Conservation (phyloP, 1,140 invertebrate genomes). For the Ctenoplectra terminalis region DNA sequence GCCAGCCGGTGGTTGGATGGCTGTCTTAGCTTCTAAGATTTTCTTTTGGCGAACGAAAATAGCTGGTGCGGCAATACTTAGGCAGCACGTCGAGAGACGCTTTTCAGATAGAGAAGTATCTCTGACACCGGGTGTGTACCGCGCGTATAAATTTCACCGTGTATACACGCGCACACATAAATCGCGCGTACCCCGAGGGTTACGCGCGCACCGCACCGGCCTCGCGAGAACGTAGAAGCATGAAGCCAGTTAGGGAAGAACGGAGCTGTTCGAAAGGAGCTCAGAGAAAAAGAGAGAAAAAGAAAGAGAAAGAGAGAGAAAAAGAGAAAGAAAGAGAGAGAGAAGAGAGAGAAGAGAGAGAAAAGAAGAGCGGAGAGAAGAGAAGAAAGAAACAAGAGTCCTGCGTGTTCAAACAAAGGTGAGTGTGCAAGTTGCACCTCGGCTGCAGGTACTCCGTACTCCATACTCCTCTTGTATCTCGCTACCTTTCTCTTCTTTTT, state of each 20-base stretch:
- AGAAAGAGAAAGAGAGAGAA: too few relatives aligned
- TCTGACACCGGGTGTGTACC: constrained; percentile 7
- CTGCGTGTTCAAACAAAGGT: constrained; percentile 71
- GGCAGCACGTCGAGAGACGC: constrained; percentile 15
- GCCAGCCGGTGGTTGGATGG: neutral
- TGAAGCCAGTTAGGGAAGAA: neutral
- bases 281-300: too few relatives aligned
- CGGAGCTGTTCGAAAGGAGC: neutral
- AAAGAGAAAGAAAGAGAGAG: neutral
- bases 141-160: constrained; percentile 60
- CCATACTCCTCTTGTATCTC: constrained; percentile 57
- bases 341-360: neutral
- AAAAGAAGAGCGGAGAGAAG: neutral
- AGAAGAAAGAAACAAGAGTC: constrained; percentile 43
- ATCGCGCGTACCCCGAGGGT: constrained; percentile 59
- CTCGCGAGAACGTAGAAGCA: constrained; percentile 11
- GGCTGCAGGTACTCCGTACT: constrained; percentile 55
- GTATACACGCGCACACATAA: constrained; percentile 55
- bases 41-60: constrained; percentile 22
- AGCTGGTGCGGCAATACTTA: constrained; percentile 23
- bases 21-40: constrained; percentile 8
- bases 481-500: constrained; percentile 59
- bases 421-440: constrained; percentile 66
- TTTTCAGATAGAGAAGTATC: constrained; percentile 38
- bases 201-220: constrained; percentile 25